These are phyloP conservation scores for Mohoua ochrocephala DNA, from an alignment of 2,113 vertebrate genomes.

Conservation along the genomic window DNA sequence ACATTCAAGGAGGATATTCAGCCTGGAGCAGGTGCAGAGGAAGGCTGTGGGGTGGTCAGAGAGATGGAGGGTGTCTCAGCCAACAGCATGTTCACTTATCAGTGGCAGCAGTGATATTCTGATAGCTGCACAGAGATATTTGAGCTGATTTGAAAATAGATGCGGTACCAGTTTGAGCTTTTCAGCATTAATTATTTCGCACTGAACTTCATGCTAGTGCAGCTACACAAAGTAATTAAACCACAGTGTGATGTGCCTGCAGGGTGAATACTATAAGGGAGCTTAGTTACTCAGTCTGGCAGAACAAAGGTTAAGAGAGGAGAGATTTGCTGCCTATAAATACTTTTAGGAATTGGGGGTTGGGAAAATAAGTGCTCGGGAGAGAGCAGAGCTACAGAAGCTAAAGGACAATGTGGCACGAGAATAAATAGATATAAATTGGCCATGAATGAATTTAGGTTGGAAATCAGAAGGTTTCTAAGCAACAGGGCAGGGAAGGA, in stretches of 20 bases:
- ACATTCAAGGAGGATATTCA: neutral
- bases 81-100: neutral
- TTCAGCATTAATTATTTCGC: conserved; percentile 31
- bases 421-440: conserved; percentile 67
- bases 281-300: conserved; percentile 35
- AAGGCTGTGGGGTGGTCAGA: neutral
- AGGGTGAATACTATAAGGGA: conserved; percentile 27
- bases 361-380: conserved; percentile 28
- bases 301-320: conserved; percentile 60
- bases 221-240: conserved; percentile 43
- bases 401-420: conserved; percentile 48
- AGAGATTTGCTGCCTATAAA: conserved; percentile 53
- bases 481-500: conserved; percentile 42
- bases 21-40: conserved; percentile 19
- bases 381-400: conserved; percentile 21
- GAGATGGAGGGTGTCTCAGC: neutral
- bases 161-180: neutral
- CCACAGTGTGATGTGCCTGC: neutral
- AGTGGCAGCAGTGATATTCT: neutral
- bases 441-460: conserved; percentile 51
- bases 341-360: conserved; percentile 21
- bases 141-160: neutral
- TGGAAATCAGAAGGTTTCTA: conserved; percentile 62
- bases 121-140: neutral
- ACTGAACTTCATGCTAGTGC: conserved; percentile 12